A percentile compares a stretch with the other conserved stretches of the same genome.
These are phyloP conservation scores for Aphidoletes aphidimyza DNA, from an alignment of 2,888 invertebrate genomes.

Conservation along the genomic window DNA sequence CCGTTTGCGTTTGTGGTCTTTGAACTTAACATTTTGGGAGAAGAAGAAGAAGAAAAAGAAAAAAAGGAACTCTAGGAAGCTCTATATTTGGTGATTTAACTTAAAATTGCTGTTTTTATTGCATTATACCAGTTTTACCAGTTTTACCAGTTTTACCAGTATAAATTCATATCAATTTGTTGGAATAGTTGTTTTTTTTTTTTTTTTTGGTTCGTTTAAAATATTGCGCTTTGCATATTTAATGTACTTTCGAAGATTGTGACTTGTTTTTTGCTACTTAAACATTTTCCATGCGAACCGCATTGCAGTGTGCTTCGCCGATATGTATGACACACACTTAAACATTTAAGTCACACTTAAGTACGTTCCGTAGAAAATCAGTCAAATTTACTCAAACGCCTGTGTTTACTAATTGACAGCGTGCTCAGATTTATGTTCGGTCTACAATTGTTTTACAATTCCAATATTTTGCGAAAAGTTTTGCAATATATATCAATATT, in stretches of 20 bases:
- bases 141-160: no score
- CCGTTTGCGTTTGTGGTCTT: not conserved
- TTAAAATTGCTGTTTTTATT: no score
- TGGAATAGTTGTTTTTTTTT: not conserved
- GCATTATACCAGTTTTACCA: no score
- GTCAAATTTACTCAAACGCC: not conserved
- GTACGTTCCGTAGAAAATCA: not conserved
- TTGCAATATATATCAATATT: no score
- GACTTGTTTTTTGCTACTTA: not conserved
- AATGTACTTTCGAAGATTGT: not conserved
- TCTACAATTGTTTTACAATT: no score
- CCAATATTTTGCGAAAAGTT: no score
- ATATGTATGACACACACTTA: not conserved
- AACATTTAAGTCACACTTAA: not conserved
- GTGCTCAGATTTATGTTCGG: not conserved
- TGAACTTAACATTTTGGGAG: not conserved
- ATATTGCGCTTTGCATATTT: slow-evolving; percentile 11
- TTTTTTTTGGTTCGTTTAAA: not conserved
- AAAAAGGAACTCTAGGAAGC: no score
- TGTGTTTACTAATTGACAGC: not conserved
- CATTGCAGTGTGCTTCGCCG: not conserved
- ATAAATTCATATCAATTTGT: not conserved
- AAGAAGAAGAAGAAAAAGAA: no score
- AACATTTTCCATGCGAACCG: not conserved
- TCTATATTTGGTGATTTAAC: no score